phyloP scores from a whole-genome alignment of 2,888 invertebrate genomes.

The Ormyrus labotus region DNA sequence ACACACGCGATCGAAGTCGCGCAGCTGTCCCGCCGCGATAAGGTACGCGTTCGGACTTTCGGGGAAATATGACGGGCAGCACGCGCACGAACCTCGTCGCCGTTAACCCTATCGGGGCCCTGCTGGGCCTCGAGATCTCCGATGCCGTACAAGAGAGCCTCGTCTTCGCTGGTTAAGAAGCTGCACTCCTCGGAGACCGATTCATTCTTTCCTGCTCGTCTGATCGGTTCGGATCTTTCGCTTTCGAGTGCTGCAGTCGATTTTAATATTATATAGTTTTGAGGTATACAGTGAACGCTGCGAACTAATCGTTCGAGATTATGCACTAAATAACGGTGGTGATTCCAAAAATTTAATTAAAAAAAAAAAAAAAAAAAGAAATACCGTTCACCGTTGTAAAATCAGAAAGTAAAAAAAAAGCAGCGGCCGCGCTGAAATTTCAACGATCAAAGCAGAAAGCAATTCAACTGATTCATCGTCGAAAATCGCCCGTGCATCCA shows the following conservation, averaged over 20 bases:
- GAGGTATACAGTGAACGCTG: too few species aligned
- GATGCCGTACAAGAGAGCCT: background rate
- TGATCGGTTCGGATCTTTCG: background rate
- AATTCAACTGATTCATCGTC: constrained; percentile 37
- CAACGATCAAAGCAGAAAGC: constrained; percentile 26
- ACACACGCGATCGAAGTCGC: background rate
- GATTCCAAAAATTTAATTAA: too few species aligned
- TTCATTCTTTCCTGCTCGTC: constrained; percentile 4
- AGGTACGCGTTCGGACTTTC: constrained; percentile 45
- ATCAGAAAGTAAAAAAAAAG: background rate
- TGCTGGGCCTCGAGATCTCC: background rate
- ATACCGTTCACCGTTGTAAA: too few species aligned
- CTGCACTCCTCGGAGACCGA: background rate
- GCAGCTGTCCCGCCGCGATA: background rate
- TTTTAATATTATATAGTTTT: too few species aligned
- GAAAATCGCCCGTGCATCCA: constrained; percentile 3
- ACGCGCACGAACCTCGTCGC: background rate
- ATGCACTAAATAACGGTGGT: too few species aligned
- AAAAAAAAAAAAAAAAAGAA: too few species aligned
- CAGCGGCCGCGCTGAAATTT: constrained; percentile 21
- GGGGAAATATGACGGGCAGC: constrained; percentile 55
- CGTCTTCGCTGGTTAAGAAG: background rate
- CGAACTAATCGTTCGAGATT: too few species aligned
- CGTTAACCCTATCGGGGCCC: background rate
- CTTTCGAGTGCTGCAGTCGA: too few species aligned